These are phyloP conservation scores for Saimiri boliviensis DNA, from an alignment of 2,113 vertebrate species.

Conservation along the genomic window DNA sequence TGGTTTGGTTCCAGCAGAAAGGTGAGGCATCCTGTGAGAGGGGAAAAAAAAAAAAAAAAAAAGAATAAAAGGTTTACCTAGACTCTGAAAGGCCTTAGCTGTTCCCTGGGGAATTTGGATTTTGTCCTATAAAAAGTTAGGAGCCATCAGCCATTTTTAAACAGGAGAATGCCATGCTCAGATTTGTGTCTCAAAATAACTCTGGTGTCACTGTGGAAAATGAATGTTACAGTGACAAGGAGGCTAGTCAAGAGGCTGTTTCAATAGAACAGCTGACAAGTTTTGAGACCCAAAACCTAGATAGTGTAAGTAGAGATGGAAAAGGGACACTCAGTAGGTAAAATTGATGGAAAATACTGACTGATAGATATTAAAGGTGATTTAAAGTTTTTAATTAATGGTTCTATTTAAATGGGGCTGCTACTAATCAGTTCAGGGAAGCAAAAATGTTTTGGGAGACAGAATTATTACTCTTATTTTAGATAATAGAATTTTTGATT, in stretches of 20 bases:
- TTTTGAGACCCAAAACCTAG: neutral
- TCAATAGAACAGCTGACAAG: neutral
- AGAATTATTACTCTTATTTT: neutral
- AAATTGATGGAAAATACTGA: neutral
- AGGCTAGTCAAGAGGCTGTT: neutral
- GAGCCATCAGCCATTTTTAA: neutral
- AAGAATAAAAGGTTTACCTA: neutral
- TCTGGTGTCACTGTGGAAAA: neutral
- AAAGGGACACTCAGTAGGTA: neutral
- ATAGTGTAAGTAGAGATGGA: neutral
- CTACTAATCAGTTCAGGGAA: neutral
- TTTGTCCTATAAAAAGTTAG: neutral
- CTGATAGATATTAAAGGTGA: neutral
- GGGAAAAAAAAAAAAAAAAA: too few species aligned
- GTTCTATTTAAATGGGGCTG: neutral
- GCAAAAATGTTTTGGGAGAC: neutral
- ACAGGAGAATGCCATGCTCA: neutral
- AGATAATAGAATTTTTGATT: neutral
- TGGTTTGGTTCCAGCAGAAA: neutral
- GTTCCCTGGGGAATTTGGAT: neutral
- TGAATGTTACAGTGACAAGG: neutral
- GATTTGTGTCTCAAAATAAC: neutral
- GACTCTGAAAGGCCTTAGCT: neutral
- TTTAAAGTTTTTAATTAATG: conserved; percentile 5
- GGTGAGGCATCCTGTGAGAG: neutral